These are phyloP conservation scores for Mythimna ferrago DNA, from an alignment of 2,888 invertebrate species.

Conservation along the genomic window DNA sequence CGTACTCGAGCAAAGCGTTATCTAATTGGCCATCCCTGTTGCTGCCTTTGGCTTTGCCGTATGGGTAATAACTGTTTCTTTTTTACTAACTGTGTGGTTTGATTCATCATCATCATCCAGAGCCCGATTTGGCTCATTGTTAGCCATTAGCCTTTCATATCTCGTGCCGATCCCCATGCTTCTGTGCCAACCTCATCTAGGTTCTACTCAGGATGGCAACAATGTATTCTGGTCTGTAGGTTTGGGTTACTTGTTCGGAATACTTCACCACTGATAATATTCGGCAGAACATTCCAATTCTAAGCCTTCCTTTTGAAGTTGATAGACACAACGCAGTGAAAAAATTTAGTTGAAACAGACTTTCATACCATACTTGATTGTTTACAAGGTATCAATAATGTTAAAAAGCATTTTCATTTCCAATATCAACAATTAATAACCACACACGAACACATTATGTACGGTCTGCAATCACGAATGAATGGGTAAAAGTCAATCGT, in stretches of 20 bases:
- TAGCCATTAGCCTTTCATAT: not conserved
- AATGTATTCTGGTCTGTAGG: too few species aligned
- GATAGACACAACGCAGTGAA: not conserved
- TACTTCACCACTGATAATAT: too few species aligned
- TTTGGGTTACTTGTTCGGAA: too few species aligned
- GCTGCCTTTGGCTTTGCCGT: too few species aligned
- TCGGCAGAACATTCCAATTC: too few species aligned
- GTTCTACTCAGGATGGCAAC: not conserved
- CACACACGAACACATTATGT: not conserved
- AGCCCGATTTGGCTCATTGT: too few species aligned
- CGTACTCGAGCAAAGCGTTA: not conserved
- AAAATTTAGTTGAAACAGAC: not conserved
- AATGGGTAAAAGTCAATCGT: constrained; percentile 17
- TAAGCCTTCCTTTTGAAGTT: not conserved
- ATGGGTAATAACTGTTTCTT: not conserved
- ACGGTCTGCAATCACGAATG: constrained; percentile 29
- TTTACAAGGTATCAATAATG: not conserved
- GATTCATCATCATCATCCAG: not conserved
- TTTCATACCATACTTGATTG: too few species aligned
- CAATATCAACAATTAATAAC: not conserved
- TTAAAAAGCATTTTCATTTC: not conserved
- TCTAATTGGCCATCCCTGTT: not conserved
- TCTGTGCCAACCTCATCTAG: not conserved
- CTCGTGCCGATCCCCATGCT: too few species aligned
- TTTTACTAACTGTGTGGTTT: not conserved